Percentiles rank a stretch among this genome's conserved stretches.
Conservation (phyloP, 1,140 invertebrate genomes). For the Charaxes varanes region DNA sequence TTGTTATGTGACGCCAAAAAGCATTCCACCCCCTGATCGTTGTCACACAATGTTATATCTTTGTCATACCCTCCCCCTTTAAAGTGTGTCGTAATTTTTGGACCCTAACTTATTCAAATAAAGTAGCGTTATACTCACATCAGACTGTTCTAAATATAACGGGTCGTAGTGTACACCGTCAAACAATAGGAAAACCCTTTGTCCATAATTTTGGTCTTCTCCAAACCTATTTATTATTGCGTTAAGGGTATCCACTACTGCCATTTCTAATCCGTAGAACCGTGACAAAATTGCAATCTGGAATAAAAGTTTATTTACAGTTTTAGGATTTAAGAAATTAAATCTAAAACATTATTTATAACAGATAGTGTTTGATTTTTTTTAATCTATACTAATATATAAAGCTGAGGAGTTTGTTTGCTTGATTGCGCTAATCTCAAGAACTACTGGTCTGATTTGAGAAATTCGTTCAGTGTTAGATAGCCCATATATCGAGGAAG, state of each 20-base stretch:
- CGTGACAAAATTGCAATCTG: constrained; percentile 85
- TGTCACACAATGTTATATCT: no score
- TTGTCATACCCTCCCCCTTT: no score
- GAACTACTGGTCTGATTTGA: no score
- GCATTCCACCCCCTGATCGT: no score
- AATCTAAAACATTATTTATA: no score
- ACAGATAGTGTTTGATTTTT: no score
- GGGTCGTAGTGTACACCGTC: constrained; percentile 98
- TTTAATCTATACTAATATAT: no score
- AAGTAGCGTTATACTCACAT: constrained; percentile 50
- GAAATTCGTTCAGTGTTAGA: no score
- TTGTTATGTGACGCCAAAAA: no score
- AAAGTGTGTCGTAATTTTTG: not conserved
- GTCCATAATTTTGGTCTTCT: constrained; percentile 90
- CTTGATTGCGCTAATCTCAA: no score
- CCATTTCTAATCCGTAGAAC: constrained; percentile 94
- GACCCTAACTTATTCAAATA: not conserved
- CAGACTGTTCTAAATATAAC: constrained; percentile 85
- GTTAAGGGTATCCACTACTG: constrained; percentile 93
- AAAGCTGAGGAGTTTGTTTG: no score
- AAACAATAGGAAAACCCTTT: constrained; percentile 92
- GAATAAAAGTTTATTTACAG: constrained; percentile 26
- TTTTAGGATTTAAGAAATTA: not conserved
- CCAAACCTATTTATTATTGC: constrained; percentile 94
- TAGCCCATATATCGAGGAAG: no score